Conservation (phyloP, 2,797 vertebrate genomes). For the Schizothorax lantsangensis region DNA sequence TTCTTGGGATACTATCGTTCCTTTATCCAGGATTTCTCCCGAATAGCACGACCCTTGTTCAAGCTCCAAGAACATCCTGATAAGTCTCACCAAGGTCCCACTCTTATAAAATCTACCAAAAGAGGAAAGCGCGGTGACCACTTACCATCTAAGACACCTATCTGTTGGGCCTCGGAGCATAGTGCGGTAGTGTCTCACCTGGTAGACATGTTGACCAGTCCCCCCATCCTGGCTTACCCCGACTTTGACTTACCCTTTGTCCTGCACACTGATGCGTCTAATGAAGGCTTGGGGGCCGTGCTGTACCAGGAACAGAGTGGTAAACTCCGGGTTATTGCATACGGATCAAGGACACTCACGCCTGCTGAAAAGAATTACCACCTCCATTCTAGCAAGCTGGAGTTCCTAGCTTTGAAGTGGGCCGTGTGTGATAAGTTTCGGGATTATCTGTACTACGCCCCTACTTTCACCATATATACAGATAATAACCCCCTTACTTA, state of each 20-base stretch:
- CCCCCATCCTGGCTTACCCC: not conserved
- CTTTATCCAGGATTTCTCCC: not conserved
- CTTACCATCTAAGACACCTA: too few species aligned
- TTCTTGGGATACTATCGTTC: not conserved
- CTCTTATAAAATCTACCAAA: not conserved
- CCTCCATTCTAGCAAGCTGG: not conserved
- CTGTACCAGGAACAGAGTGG: not conserved
- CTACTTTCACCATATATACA: not conserved
- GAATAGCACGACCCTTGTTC: not conserved
- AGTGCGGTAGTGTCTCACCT: not conserved
- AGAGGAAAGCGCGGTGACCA: not conserved
- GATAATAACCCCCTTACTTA: not conserved
- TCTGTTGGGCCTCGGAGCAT: too few species aligned
- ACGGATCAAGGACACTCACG: not conserved
- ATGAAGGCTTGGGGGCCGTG: not conserved
- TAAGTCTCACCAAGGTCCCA: not conserved
- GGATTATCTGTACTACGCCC: not conserved
- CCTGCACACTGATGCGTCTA: not conserved
- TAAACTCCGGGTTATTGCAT: not conserved
- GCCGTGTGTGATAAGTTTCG: not conserved
- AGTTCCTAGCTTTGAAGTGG: not conserved
- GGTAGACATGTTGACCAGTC: constrained; percentile 1
- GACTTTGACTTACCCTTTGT: not conserved
- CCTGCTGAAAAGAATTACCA: not conserved
- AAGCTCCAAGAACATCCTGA: not conserved